phyloP scores from a whole-genome alignment of 2,888 invertebrate genomes.

The Prosopocoilus inquinatus region DNA sequence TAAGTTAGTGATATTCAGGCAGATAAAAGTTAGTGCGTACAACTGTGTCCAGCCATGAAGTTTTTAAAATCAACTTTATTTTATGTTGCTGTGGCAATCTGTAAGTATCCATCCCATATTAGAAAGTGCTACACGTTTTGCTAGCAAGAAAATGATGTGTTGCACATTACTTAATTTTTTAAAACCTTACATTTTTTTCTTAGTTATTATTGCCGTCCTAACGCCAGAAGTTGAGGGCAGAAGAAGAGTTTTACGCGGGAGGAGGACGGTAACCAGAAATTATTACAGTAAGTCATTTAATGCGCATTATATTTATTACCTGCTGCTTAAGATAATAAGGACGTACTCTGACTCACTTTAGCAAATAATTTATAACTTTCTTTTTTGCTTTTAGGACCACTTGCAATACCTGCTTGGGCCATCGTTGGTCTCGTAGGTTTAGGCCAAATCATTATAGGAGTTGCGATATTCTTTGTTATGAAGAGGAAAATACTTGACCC shows the following conservation, averaged over 20 bases:
- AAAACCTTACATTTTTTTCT: background rate
- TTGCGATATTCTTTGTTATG: slow-evolving; percentile 11
- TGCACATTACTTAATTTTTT: background rate
- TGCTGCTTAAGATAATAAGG: background rate
- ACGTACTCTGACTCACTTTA: background rate
- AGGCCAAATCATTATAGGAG: slow-evolving; percentile 16
- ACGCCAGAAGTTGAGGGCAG: slow-evolving; percentile 18
- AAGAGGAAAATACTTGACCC: slow-evolving; percentile 18
- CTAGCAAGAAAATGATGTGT: background rate
- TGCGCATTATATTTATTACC: background rate
- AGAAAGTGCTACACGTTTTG: background rate
- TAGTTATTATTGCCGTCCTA: slow-evolving; percentile 18
- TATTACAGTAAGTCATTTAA: slow-evolving; percentile 15
- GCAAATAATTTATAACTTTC: background rate
- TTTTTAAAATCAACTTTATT: slow-evolving; percentile 10
- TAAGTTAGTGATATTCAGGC: background rate
- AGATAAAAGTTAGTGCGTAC: background rate
- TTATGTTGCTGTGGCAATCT: slow-evolving; percentile 8
- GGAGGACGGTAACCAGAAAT: slow-evolving; percentile 17
- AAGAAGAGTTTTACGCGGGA: slow-evolving; percentile 18
- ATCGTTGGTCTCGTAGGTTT: slow-evolving; percentile 16
- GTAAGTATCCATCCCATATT: slow-evolving; percentile 9
- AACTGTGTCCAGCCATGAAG: background rate
- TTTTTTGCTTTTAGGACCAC: slow-evolving; percentile 10
- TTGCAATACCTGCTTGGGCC: slow-evolving; percentile 20